Conservation (phyloP, 2,113 vertebrate genomes). For the Globicephala melas region DNA sequence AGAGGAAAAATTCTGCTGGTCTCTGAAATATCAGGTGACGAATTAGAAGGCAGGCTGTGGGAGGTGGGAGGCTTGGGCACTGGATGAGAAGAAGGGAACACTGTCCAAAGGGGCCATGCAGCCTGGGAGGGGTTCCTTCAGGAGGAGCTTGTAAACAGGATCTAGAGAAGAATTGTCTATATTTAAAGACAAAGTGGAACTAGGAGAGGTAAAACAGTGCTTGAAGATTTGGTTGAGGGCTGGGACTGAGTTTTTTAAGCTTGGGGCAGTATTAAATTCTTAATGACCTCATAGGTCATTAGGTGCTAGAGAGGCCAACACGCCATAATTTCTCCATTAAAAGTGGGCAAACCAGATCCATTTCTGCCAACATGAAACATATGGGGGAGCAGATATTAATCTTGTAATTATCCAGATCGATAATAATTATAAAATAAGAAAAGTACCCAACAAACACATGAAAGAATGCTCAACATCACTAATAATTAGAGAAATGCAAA, state of each 20-base stretch:
- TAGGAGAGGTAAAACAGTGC: neutral
- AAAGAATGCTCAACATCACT: too few species aligned
- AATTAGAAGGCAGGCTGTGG: neutral
- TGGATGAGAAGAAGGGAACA: neutral
- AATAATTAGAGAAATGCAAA: too few species aligned
- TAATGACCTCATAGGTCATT: neutral
- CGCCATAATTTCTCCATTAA: neutral
- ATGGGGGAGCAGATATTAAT: neutral
- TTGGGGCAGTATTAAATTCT: neutral
- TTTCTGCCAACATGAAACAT: neutral
- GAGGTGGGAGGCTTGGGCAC: neutral
- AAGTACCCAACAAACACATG: neutral
- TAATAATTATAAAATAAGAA: neutral
- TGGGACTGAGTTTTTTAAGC: neutral
- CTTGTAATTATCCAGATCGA: neutral
- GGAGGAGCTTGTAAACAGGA: neutral
- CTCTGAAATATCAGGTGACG: neutral
- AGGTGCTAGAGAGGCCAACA: neutral
- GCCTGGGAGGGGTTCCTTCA: neutral
- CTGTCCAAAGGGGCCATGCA: neutral
- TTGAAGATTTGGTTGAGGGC: neutral
- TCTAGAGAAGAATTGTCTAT: neutral
- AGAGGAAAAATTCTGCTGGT: neutral
- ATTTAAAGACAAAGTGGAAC: neutral
- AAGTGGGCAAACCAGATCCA: neutral